Evolutionary conservation across 2,888 invertebrate genomes (phyloP).

Genomic region (Drosophila mercatorum): DNA sequence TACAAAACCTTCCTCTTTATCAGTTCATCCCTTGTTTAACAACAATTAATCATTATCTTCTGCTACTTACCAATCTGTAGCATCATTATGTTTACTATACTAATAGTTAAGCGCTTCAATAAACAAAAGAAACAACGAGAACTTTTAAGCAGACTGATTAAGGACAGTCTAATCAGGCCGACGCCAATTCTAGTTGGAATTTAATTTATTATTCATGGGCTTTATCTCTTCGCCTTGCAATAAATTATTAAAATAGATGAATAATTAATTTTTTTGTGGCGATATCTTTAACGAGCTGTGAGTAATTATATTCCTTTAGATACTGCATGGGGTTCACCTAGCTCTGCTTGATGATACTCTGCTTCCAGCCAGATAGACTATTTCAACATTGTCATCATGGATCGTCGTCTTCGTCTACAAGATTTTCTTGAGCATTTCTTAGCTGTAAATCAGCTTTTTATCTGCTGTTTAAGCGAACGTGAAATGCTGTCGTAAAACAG

Average conservation of each 20-base stretch:
- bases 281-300: constrained; percentile 14
- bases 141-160: background rate
- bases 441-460: constrained; percentile 32
- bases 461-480: constrained; percentile 9
- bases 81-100: constrained; percentile 15
- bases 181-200: constrained; percentile 1
- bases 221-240: constrained; percentile 15
- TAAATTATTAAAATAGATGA: constrained; percentile 16
- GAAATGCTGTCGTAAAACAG: constrained; percentile 14
- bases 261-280: constrained; percentile 22
- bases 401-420: constrained; percentile 6
- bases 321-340: constrained; percentile 1
- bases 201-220: background rate
- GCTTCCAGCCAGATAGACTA: background rate
- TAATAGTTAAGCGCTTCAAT: constrained; percentile 6
- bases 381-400: constrained; percentile 17
- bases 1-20: background rate
- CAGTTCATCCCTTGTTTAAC: constrained; percentile 21
- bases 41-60: constrained; percentile 23
- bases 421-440: constrained; percentile 3
- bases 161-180: background rate
- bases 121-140: background rate
- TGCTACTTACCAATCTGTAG: constrained; percentile 17
- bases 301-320: constrained; percentile 17
- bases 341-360: background rate